Evolutionary conservation across 2,797 vertebrate species (phyloP).

Genomic region (Thripadectes ignobilis): DNA sequence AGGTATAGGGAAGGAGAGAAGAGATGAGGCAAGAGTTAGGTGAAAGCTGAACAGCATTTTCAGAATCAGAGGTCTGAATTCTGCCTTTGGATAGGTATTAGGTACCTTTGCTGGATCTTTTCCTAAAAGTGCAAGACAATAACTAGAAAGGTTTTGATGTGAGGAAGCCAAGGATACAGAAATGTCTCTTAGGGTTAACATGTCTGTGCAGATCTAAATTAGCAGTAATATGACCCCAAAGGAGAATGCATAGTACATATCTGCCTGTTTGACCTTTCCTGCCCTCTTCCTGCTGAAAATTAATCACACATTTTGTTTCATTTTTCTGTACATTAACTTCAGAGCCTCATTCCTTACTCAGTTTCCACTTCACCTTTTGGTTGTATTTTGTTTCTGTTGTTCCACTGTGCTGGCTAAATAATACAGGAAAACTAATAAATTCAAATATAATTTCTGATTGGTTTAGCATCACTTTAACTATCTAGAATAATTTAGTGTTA

Average conservation of each 20-base stretch:
- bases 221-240: neutral
- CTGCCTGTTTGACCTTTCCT: neutral
- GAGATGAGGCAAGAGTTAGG: neutral
- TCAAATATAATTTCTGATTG: slow-evolving; percentile 74
- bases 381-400: slow-evolving; percentile 58
- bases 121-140: neutral
- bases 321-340: neutral
- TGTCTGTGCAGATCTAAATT: neutral
- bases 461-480: slow-evolving; percentile 71
- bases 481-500: slow-evolving; percentile 74
- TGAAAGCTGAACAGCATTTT: neutral
- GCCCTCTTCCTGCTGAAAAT: neutral
- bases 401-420: slow-evolving; percentile 67
- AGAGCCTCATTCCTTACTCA: slow-evolving; percentile 4
- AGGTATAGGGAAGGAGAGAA: neutral
- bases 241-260: neutral
- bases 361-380: neutral
- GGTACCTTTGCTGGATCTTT: neutral
- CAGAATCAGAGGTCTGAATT: neutral
- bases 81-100: neutral
- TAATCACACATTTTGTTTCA: neutral
- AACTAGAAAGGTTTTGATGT: neutral
- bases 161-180: neutral
- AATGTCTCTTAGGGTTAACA: neutral
- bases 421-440: slow-evolving; percentile 66